phyloP scores from a whole-genome alignment of 92 coral and sea anemone genomes.

The Parazoanthus swiftii region DNA sequence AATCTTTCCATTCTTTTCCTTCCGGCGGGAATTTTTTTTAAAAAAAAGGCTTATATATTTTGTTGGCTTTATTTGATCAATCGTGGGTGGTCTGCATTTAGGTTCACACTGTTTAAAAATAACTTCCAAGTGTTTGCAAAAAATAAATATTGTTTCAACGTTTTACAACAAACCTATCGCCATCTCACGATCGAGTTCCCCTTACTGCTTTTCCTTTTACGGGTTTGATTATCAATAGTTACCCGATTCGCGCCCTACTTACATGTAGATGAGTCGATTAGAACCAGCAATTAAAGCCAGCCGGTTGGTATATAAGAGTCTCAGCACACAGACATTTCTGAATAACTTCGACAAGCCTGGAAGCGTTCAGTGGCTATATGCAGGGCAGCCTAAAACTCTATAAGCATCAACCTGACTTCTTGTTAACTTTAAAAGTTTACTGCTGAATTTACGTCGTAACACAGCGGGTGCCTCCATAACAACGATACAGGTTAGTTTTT shows the following conservation, averaged over 20 bases:
- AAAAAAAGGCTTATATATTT: neutral
- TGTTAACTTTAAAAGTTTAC: neutral
- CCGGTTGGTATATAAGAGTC: neutral
- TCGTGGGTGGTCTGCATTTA: neutral
- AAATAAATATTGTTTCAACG: neutral
- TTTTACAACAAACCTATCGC: neutral
- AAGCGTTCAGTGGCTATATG: too few relatives aligned
- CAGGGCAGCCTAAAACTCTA: neutral
- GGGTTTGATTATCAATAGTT: neutral
- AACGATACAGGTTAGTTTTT: neutral
- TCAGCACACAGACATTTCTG: neutral
- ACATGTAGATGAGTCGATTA: neutral
- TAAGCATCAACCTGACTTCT: neutral
- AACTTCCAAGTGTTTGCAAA: neutral
- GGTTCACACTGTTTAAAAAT: neutral
- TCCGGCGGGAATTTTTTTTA: neutral
- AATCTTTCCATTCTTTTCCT: neutral
- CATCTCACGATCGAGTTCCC: too few relatives aligned
- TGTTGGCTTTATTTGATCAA: neutral
- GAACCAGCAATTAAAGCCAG: neutral
- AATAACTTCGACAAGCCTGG: too few relatives aligned
- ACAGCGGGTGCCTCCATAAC: neutral
- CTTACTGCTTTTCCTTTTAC: neutral
- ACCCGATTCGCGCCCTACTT: neutral
- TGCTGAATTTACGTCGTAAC: neutral